These are phyloP conservation scores for Panzeria rudis DNA, from an alignment of 2,888 invertebrate genomes.

Conservation along the genomic window DNA sequence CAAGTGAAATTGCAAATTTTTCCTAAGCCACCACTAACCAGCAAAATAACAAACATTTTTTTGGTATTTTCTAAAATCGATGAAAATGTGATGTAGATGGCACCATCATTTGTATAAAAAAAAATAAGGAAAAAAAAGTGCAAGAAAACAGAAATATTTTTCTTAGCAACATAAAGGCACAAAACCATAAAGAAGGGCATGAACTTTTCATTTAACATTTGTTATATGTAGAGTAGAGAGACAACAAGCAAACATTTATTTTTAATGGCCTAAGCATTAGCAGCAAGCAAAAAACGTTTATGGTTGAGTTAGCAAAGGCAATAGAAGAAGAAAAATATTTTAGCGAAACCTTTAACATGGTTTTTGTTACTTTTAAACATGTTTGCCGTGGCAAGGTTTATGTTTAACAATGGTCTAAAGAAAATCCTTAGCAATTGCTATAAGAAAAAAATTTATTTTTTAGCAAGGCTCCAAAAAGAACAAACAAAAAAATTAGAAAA, in stretches of 20 bases:
- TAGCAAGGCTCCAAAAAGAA: not conserved
- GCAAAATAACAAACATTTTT: conserved; percentile 12
- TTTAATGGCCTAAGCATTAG: conserved; percentile 54
- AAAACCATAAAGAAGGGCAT: conserved; percentile 72
- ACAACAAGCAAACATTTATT: conserved; percentile 37
- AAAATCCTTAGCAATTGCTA: conserved; percentile 54
- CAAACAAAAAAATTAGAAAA: conserved; percentile 14
- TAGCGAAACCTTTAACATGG: conserved; percentile 43
- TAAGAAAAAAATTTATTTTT: conserved; percentile 12
- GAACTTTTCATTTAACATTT: conserved; percentile 72
- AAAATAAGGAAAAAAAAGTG: not conserved
- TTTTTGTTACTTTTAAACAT: conserved; percentile 54
- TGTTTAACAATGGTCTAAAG: conserved; percentile 48
- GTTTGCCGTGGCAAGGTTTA: conserved; percentile 29
- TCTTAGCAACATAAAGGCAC: conserved; percentile 51
- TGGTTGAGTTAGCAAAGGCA: conserved; percentile 54
- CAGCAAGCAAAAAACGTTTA: conserved; percentile 13
- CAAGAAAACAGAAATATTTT: conserved; percentile 6
- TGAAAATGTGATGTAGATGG: conserved; percentile 66
- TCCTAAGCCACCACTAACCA: not conserved
- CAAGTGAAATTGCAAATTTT: conserved; percentile 69
- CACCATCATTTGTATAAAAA: conserved; percentile 51
- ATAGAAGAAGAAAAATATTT: conserved; percentile 46
- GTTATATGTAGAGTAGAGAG: conserved; percentile 66
- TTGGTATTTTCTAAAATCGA: conserved; percentile 25